Base-by-base conservation (phyloP, 64 coral and sea anemone genomes). In the Anthopleura sola region DNA sequence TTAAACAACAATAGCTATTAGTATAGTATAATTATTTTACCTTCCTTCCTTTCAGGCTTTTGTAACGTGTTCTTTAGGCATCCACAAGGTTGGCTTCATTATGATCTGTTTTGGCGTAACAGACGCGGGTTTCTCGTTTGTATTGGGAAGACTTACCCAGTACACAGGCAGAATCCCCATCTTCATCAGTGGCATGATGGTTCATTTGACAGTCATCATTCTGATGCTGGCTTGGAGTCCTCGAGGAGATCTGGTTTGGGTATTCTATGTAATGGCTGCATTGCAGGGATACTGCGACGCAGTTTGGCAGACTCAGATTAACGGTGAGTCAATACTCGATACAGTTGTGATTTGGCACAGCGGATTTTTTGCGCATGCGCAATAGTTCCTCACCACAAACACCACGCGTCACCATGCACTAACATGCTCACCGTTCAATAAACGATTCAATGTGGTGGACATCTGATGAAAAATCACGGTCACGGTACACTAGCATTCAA, bases 101-200 rank as follows among this genome's bases (percentile, higher is more conserved):
- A 99, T 99, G 97, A 99, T 99, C 34, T 99, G 97, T 60, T 99
- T 99, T n/a, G 97, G 97, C 47, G 93, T 94, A 3, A 87, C 89
- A 2, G 97, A 99, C 75, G 93, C 97, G 19, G 55, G 44, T 6
- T 99, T 99, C 60, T 99, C 97, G 13, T 87, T 90, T 29, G 60
- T 94, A 18, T 86, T 99, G 31, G 90, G 97, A 21, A 91, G 84
- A 55, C 81, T 99, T 11, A 92, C 92, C 11, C 81, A 99, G 49
- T 94, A 99, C 75, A 94, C 90, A 11, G 97, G 97, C 4, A 91
- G 97, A 85, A 64, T 99, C 14, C 36, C 92, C 14, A 85, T 99
- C 14, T 99, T 99, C 77, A 75, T 99, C 49, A 60, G 91, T 26
- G 97, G 97, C 26, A 87, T 86, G 24, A 71, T 99, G 39, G 90